A percentile compares a stretch with the other conserved stretches of the same genome.
These are phyloP conservation scores for Perizoma flavofasciatum DNA, from an alignment of 2,888 invertebrate genomes.

Conservation along the genomic window DNA sequence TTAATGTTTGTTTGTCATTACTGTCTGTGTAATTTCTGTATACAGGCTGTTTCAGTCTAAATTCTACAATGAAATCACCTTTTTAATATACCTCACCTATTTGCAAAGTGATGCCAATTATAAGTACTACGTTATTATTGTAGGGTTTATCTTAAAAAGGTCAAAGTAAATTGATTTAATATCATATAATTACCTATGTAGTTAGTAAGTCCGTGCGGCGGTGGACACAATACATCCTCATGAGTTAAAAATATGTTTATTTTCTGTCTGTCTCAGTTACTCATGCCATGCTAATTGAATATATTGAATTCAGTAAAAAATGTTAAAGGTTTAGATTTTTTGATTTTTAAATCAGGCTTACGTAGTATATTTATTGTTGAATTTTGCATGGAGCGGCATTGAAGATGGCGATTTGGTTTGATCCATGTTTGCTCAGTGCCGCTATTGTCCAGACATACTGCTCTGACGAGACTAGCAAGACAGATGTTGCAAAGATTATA, in stretches of 20 bases:
- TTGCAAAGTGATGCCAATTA: not conserved
- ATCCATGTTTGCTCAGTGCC: constrained; percentile 60
- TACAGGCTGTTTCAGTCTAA: too few species aligned
- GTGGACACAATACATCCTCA: too few species aligned
- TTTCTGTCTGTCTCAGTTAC: constrained; percentile 14
- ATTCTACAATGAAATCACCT: too few species aligned
- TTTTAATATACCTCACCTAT: not conserved
- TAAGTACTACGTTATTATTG: too few species aligned
- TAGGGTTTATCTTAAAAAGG: too few species aligned
- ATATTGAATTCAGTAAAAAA: constrained; percentile 42
- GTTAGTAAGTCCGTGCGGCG: too few species aligned
- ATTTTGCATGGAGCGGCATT: constrained; percentile 58
- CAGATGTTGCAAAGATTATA: constrained; percentile 20
- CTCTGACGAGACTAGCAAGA: constrained; percentile 21
- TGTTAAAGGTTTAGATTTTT: constrained; percentile 47
- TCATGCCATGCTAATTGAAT: constrained; percentile 37
- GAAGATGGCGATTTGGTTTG: constrained; percentile 59
- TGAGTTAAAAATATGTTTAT: too few species aligned
- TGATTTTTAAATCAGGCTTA: constrained; percentile 47
- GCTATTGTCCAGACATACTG: constrained; percentile 57
- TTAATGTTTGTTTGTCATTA: constrained; percentile 8
- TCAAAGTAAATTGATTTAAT: too few species aligned
- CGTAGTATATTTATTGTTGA: constrained; percentile 51
- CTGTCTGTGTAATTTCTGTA: not conserved
- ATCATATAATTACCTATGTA: too few species aligned